Conservation (phyloP, 2,113 vertebrate genomes). For the Cichladusa arquata region DNA sequence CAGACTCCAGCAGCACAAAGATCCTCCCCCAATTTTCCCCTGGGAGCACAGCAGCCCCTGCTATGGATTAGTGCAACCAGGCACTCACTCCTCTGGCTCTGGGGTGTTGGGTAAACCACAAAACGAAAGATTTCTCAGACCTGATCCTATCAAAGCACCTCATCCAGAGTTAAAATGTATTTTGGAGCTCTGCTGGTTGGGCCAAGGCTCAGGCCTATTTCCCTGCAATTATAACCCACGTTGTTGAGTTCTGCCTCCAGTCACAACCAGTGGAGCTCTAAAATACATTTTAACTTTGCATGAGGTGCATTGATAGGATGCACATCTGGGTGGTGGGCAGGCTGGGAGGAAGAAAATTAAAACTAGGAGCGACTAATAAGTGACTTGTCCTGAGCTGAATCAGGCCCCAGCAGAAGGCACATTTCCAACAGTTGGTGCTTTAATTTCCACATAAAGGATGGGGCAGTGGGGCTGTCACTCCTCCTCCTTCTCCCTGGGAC, state of each 20-base stretch:
- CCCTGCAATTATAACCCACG: fast-evolving
- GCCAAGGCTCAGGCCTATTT: neutral
- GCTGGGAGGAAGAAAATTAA: neutral
- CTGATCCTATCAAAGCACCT: neutral
- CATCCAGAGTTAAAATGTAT: neutral
- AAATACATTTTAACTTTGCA: no score
- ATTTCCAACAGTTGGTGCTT: neutral
- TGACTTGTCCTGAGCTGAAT: neutral
- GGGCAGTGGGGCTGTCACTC: neutral
- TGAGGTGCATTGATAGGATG: no score
- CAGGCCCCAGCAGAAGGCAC: neutral
- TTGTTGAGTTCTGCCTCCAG: neutral
- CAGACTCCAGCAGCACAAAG: neutral
- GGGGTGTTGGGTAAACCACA: neutral
- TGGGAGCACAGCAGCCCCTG: neutral
- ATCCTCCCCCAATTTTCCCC: neutral
- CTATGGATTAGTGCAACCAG: neutral
- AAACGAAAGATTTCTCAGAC: neutral
- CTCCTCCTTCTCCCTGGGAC: neutral
- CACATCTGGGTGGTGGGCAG: fast-evolving
- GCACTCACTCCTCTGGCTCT: neutral
- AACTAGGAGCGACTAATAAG: neutral
- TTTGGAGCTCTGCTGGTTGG: neutral
- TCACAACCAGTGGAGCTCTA: neutral
- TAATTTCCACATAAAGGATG: neutral